Conservation (phyloP, 2,888 invertebrate species). For the Didymodactylos carnosus region DNA sequence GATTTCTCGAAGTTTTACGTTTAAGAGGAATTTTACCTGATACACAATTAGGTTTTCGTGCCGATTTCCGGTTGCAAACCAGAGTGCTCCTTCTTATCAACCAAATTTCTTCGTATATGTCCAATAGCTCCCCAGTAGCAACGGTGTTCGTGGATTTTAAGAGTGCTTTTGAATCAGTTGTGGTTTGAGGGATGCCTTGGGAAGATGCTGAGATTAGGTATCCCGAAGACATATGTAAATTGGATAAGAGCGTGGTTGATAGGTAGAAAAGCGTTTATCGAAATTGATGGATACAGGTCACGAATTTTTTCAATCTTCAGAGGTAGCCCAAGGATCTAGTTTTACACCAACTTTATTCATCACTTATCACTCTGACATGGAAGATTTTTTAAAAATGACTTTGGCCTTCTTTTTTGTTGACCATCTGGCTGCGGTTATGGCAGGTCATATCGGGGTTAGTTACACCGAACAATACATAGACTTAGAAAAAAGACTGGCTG, state of each 20-base stretch:
- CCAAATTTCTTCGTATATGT: background rate
- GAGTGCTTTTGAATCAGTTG: background rate
- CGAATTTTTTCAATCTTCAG: no score
- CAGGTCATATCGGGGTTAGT: background rate
- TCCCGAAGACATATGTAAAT: background rate
- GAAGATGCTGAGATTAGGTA: background rate
- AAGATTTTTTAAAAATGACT: background rate
- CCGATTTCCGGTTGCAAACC: background rate
- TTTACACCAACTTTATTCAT: background rate
- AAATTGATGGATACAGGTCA: background rate
- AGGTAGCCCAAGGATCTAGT: no score
- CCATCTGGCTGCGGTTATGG: background rate
- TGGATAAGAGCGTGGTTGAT: background rate
- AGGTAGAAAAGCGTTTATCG: background rate
- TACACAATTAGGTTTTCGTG: background rate
- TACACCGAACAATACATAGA: background rate
- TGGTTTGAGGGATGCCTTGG: background rate
- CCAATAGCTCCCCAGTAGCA: background rate
- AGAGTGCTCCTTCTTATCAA: background rate
- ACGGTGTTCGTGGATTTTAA: background rate
- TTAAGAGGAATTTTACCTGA: background rate
- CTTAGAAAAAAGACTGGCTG: background rate
- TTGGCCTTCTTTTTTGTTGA: background rate
- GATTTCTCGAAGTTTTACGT: background rate
- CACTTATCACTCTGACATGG: background rate